Evolutionary conservation across 1,140 invertebrate species (phyloP), one percentile per base, ranked within the genome.

Genomic region (Pantala flavescens): DNA sequence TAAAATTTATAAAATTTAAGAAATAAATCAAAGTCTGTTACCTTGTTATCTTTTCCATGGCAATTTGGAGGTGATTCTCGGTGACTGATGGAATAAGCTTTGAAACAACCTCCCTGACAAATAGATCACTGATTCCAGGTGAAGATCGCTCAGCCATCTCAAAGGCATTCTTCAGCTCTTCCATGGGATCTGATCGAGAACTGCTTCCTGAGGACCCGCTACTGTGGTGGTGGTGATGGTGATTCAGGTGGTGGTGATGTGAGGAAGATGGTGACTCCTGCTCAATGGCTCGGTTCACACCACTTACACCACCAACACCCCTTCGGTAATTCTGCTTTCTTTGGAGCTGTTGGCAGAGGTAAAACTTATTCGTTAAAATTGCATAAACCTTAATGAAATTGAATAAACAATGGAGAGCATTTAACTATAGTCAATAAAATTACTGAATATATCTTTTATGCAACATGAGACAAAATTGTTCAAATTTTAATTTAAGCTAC

Each of bases 101-200:
- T 78, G 89, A 87, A 73, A 94, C 84, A 74, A 95, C 85, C 82
- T 93, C 91, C 79, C 88, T 87, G 74, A 94, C 87, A 78, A 95
- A 90, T 77, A 89, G 85, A 80, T 93, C 91, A 77, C 89, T 90
- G 77, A 94, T 90, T 63, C 93, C 93, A 0, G 93, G 91, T 83
- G 90, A 92, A 73, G 89, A 88, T 79, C 90, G 85, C 82, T 95
- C 93, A 16, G 92, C 92, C 77, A 91, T 81, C 81, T 95, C 93
- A 82, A 95, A 94, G 42, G 93, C 92, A 77, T 87, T 89, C 81
- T 89, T 90, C 73, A 95, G 84, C 80, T 95, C 93, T 77, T 94
- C 91, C 76, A 93, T 88, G 77, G 89, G 88, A 79, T 90, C 88
- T 77, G 49, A 71, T 71, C 49, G 43, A 23, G 36, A 21, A 23